Evolutionary conservation across 2,888 invertebrate species (phyloP).

Genomic region (Liodrosophila aerea): DNA sequence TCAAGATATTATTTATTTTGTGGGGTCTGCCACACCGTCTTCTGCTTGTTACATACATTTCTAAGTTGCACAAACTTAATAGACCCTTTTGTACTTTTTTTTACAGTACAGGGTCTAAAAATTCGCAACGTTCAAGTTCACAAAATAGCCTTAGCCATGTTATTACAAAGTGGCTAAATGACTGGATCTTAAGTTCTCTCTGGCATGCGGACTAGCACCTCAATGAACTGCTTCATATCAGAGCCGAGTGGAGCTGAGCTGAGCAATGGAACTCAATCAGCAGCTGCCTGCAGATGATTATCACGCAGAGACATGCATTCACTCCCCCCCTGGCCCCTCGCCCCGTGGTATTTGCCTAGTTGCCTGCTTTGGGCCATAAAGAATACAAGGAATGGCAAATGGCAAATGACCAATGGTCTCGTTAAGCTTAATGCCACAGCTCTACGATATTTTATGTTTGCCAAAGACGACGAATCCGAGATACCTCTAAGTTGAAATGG

Average conservation of each 20-base stretch:
- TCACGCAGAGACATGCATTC: conserved; percentile 2
- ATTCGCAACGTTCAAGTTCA: conserved; percentile 43
- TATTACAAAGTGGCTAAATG: conserved; percentile 75
- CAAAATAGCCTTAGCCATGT: conserved; percentile 74
- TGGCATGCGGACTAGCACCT: neutral
- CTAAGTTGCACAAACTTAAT: no score
- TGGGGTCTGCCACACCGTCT: no score
- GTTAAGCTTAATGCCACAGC: conserved; percentile 24
- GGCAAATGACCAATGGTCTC: conserved; percentile 27
- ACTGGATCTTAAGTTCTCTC: conserved; percentile 11
- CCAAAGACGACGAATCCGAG: neutral
- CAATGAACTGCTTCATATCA: neutral
- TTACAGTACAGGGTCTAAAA: no score
- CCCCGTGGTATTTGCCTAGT: neutral
- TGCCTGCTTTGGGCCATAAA: conserved; percentile 24
- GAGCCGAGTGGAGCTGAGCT: no score
- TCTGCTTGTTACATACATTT: no score
- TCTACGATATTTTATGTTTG: conserved; percentile 2
- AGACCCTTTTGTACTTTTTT: no score
- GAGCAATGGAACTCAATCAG: conserved; percentile 39
- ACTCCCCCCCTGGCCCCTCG: neutral
- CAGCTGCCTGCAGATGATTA: conserved; percentile 21
- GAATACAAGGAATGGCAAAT: conserved; percentile 12
- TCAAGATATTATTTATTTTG: no score
- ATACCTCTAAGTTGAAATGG: conserved; percentile 1